Evolutionary conservation across 1,140 invertebrate species (phyloP).

Genomic region (Lepidurus packardi): DNA sequence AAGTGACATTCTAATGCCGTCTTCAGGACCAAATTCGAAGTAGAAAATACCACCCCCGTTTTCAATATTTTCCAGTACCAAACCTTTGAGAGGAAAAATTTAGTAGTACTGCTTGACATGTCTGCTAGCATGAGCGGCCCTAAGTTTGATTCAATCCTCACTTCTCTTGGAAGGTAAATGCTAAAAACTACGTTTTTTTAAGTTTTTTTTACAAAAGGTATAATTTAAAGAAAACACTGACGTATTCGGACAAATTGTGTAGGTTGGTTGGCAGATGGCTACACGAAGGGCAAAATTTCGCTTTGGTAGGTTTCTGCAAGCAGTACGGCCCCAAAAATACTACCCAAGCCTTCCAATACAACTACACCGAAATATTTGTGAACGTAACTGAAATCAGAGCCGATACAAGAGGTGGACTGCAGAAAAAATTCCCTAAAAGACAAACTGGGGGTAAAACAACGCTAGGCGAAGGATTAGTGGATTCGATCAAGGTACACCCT

Average conservation of each 20-base stretch:
- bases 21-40: not conserved
- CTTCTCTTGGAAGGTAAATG: slow-evolving; percentile 25
- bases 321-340: not conserved
- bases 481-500: not conserved
- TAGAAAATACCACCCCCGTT: not conserved
- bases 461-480: not conserved
- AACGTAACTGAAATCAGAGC: not conserved
- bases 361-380: not conserved
- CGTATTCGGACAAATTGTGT: not conserved
- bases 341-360: not conserved
- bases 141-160: not conserved
- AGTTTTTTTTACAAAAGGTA: too few species aligned
- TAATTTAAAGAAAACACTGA: not conserved
- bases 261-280: not conserved
- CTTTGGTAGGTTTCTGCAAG: not conserved
- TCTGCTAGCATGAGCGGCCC: slow-evolving; percentile 24
- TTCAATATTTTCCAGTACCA: not conserved
- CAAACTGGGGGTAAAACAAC: not conserved
- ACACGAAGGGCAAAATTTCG: not conserved
- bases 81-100: not conserved
- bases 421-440: not conserved
- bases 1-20: not conserved
- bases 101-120: slow-evolving; percentile 3
- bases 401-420: not conserved
- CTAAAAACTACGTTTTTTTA: too few species aligned